Evolutionary conservation across 2,888 invertebrate genomes (phyloP).

Genomic region (Bellardia pandia): DNA sequence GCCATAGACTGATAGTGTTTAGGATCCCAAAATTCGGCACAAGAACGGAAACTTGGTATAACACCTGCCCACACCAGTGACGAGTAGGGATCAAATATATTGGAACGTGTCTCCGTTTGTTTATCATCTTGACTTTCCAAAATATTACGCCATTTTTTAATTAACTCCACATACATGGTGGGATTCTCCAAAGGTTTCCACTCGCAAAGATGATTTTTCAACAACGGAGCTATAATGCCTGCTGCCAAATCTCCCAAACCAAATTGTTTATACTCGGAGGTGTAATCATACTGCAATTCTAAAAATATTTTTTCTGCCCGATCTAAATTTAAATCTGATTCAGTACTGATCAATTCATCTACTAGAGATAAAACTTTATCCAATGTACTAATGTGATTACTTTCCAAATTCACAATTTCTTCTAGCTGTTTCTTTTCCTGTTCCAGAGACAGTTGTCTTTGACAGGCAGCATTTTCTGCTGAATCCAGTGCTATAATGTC

Average conservation of each 20-base stretch:
- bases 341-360: constrained; percentile 84
- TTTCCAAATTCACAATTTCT: constrained; percentile 89
- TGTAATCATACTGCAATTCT: constrained; percentile 86
- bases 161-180: constrained; percentile 87
- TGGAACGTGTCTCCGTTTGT: constrained; percentile 79
- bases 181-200: constrained; percentile 93
- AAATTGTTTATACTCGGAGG: constrained; percentile 92
- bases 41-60: constrained; percentile 91
- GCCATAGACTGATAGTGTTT: constrained; percentile 91
- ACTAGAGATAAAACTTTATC: constrained; percentile 89
- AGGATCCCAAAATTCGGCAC: constrained; percentile 91
- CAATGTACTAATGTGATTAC: constrained; percentile 89
- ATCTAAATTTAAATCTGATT: constrained; percentile 81
- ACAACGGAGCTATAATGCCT: constrained; percentile 92
- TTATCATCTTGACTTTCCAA: constrained; percentile 80
- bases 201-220: constrained; percentile 89
- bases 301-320: constrained; percentile 84
- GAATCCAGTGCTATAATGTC: constrained; percentile 95
- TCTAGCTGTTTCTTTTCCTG: constrained; percentile 91
- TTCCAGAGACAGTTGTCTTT: constrained; percentile 91
- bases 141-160: constrained; percentile 89
- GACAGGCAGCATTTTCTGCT: constrained; percentile 90
- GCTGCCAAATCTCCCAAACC: constrained; percentile 93
- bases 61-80: constrained; percentile 94
- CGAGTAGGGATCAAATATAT: constrained; percentile 88